These are phyloP conservation scores for Sebastes reedi DNA, from an alignment of 2,797 vertebrate species.

Conservation along the genomic window DNA sequence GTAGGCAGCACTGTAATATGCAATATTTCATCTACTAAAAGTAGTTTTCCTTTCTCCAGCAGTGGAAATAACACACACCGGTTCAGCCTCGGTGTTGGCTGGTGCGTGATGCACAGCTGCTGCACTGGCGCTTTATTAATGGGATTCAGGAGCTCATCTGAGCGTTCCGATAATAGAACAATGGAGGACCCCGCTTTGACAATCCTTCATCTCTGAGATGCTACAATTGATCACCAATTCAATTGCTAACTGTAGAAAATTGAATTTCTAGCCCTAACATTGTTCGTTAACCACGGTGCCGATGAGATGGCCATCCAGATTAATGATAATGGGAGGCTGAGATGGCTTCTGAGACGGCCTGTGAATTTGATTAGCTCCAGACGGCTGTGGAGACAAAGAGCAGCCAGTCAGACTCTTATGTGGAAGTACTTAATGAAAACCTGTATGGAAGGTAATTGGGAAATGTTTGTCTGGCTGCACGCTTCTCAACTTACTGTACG, in stretches of 20 bases:
- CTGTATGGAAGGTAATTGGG: slow-evolving; percentile 80
- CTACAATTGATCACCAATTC: slow-evolving; percentile 85
- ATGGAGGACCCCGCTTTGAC: slow-evolving; percentile 74
- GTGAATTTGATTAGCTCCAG: slow-evolving; percentile 86
- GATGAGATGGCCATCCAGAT: slow-evolving; percentile 86
- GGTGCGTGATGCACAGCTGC: slow-evolving; percentile 60
- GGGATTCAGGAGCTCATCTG: slow-evolving; percentile 80
- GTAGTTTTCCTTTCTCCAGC: slow-evolving; percentile 24
- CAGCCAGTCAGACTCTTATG: slow-evolving; percentile 78
- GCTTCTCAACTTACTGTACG: slow-evolving; percentile 77
- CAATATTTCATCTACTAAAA: slow-evolving; percentile 50
- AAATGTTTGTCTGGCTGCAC: slow-evolving; percentile 83
- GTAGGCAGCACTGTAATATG: slow-evolving; percentile 7
- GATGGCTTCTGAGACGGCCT: slow-evolving; percentile 83
- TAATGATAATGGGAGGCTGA: slow-evolving; percentile 85
- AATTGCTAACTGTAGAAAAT: slow-evolving; percentile 86
- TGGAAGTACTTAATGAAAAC: slow-evolving; percentile 87
- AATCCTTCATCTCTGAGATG: slow-evolving; percentile 80
- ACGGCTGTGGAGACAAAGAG: slow-evolving; percentile 80
- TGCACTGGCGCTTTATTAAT: slow-evolving; percentile 75
- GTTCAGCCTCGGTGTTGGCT: slow-evolving; percentile 31
- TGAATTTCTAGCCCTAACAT: slow-evolving; percentile 87
- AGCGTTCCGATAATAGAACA: slow-evolving; percentile 81
- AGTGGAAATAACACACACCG: slow-evolving; percentile 42
- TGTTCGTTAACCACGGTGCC: slow-evolving; percentile 87